A percentile compares a stretch with the other conserved stretches of the same genome.
Evolutionary conservation across 2,888 invertebrate genomes (phyloP).

Genomic region (Pseudanteris insignis): DNA sequence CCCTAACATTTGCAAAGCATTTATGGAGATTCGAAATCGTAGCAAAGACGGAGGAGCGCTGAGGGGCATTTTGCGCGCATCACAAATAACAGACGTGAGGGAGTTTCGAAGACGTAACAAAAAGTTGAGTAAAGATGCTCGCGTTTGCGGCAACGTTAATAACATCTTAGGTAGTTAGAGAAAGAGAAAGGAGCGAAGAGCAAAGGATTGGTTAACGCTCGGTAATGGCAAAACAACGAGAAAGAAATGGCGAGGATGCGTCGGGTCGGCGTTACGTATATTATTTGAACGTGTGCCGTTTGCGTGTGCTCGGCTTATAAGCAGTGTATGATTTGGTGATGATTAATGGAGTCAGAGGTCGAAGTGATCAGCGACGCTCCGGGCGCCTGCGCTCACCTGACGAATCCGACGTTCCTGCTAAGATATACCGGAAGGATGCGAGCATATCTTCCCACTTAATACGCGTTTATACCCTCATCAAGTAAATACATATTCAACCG

Average conservation of each 20-base stretch:
- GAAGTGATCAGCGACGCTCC: constrained; percentile 65
- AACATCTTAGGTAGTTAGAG: constrained; percentile 12
- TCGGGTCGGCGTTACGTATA: constrained; percentile 52
- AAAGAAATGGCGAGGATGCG: constrained; percentile 8
- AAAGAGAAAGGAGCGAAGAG: constrained; percentile 12
- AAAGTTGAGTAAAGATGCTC: constrained; percentile 7
- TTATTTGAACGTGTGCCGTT: constrained; percentile 59
- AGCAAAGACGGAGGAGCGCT: too few species aligned
- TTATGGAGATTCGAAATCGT: too few species aligned
- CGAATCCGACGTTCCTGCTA: constrained; percentile 43
- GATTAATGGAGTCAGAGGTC: constrained; percentile 65
- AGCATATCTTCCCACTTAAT: constrained; percentile 29
- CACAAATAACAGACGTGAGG: constrained; percentile 9
- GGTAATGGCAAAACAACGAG: constrained; percentile 13
- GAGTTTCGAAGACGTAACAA: constrained; percentile 13
- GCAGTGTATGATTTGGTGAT: constrained; percentile 65
- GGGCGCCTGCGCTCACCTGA: constrained; percentile 62
- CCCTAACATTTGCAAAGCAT: too few species aligned
- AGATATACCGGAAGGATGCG: constrained; percentile 42
- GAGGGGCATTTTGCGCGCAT: constrained; percentile 14
- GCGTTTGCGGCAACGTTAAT: constrained; percentile 22
- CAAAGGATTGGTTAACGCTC: constrained; percentile 6
- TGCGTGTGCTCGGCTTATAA: constrained; percentile 59
- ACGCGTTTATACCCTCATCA: too few species aligned
- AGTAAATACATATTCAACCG: constrained; percentile 22